Percentiles rank a stretch among this genome's conserved stretches.
phyloP scores from a whole-genome alignment of 30 jellyfish, hydroid and myxozoan genomes.

The Aurelia sp. region DNA sequence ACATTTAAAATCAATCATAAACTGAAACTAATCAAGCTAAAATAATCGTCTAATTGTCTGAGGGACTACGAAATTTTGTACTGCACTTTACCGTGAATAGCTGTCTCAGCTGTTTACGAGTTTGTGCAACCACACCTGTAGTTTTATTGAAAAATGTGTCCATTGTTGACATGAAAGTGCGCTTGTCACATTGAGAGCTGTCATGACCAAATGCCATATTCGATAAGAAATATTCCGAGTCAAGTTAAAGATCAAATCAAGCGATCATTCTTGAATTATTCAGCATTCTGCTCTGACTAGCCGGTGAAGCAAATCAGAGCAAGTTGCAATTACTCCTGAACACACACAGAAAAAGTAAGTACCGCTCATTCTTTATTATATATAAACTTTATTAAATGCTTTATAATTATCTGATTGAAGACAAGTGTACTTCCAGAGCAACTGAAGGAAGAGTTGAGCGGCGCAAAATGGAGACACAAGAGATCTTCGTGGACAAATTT shows the following conservation, averaged over 20 bases:
- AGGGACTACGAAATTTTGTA: not conserved
- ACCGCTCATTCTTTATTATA: not conserved
- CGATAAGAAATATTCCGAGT: no score
- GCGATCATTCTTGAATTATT: slow-evolving; percentile 36
- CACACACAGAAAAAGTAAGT: slow-evolving; percentile 17
- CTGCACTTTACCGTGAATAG: not conserved
- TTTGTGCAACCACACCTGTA: slow-evolving; percentile 56
- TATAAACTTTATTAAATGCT: no score
- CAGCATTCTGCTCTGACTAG: slow-evolving; percentile 37
- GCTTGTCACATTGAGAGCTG: slow-evolving; percentile 21
- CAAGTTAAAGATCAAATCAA: not conserved
- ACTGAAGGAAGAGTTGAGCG: no score
- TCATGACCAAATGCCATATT: slow-evolving; percentile 22
- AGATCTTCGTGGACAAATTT: no score
- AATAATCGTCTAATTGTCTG: no score
- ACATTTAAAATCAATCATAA: no score
- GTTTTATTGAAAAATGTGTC: slow-evolving; percentile 1
- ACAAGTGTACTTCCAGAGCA: no score
- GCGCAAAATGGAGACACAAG: no score
- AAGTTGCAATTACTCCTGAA: slow-evolving; percentile 15
- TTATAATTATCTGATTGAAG: no score
- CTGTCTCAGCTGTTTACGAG: slow-evolving; percentile 22
- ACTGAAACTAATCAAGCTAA: no score
- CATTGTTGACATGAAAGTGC: slow-evolving; percentile 7
- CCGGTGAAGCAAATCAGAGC: slow-evolving; percentile 13